These are phyloP conservation scores for Amphiduros pacificus DNA, from an alignment of 2,888 invertebrate species.

Conservation along the genomic window DNA sequence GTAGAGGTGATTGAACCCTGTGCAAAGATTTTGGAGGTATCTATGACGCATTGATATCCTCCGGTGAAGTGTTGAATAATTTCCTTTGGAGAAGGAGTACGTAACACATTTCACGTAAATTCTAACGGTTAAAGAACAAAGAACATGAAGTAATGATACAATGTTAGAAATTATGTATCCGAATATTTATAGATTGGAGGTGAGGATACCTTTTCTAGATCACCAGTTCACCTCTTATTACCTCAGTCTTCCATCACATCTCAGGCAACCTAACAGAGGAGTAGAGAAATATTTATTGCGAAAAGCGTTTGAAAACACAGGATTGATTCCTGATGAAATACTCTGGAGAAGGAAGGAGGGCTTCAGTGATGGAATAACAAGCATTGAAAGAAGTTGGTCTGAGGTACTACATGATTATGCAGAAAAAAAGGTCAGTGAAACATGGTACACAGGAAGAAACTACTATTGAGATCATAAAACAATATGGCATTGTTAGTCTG, in stretches of 20 bases:
- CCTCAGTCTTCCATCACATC: constrained; percentile 71
- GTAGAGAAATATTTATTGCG: constrained; percentile 85
- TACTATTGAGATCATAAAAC: no score
- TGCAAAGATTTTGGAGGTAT: no score
- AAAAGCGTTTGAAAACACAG: constrained; percentile 76
- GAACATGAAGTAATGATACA: no score
- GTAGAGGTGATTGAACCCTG: no score
- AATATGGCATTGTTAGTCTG: no score
- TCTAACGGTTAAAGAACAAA: no score
- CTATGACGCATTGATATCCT: no score
- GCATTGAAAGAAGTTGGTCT: constrained; percentile 48
- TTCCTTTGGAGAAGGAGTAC: no score
- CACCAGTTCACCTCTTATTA: constrained; percentile 82
- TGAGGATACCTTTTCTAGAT: constrained; percentile 87
- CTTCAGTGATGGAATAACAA: constrained; percentile 63
- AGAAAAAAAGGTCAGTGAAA: constrained; percentile 49
- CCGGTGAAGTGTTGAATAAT: no score
- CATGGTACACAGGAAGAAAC: no score
- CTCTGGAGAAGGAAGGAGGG: constrained; percentile 91
- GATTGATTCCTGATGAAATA: constrained; percentile 79
- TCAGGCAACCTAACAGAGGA: constrained; percentile 74
- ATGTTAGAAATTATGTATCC: no score
- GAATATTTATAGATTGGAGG: constrained; percentile 48
- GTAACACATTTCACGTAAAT: no score
- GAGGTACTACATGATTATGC: constrained; percentile 50